Evolutionary conservation across 2,113 vertebrate genomes (phyloP).

Genomic region (Antechinus flavipes): DNA sequence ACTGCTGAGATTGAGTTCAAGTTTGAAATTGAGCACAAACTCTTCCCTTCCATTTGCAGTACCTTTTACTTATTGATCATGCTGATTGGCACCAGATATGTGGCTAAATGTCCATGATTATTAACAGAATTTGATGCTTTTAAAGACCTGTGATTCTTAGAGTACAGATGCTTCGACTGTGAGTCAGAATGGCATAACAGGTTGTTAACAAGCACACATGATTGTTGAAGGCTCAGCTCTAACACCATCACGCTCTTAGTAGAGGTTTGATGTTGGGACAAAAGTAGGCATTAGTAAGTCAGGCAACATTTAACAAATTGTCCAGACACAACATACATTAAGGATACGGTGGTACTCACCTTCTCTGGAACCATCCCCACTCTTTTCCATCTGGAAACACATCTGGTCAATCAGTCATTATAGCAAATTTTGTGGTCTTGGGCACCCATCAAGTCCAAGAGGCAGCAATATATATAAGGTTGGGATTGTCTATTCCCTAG

Average conservation of each 20-base stretch:
- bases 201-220: background rate
- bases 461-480: background rate
- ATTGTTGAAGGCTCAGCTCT: background rate
- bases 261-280: background rate
- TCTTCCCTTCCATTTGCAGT: background rate
- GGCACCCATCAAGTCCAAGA: background rate
- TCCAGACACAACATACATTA: background rate
- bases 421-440: background rate
- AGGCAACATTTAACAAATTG: background rate
- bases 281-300: background rate
- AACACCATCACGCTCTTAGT: background rate
- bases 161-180: background rate
- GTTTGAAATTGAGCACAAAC: constrained; percentile 35
- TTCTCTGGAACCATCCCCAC: background rate
- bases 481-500: background rate
- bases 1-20: constrained; percentile 39
- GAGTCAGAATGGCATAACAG: background rate
- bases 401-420: background rate
- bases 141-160: background rate
- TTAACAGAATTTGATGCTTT: background rate
- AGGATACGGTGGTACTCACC: background rate
- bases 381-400: background rate
- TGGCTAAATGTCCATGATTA: constrained; percentile 12
- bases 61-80: constrained; percentile 8
- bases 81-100: background rate